A percentile compares a stretch with the other conserved stretches of the same genome.
Evolutionary conservation across 2,888 invertebrate genomes (phyloP).

Genomic region (Himalopsyche japonica): DNA sequence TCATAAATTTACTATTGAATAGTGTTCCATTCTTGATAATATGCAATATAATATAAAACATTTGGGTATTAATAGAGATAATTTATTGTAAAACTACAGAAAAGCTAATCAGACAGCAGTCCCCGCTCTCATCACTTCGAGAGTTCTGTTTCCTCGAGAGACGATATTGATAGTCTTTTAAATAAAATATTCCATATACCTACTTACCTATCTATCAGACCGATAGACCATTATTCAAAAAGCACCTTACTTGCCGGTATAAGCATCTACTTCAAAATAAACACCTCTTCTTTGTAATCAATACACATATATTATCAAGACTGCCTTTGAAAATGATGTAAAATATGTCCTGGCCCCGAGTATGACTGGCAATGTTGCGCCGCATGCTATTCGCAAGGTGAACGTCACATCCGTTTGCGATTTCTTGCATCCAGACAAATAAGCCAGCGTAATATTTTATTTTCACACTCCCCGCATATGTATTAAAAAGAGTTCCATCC

Average conservation of each 20-base stretch:
- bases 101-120: not conserved
- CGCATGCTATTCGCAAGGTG: not conserved
- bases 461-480: not conserved
- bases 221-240: not conserved
- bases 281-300: not conserved
- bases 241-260: not conserved
- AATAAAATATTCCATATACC: not conserved
- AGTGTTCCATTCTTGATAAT: slow-evolving; percentile 38
- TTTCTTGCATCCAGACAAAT: not conserved
- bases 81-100: slow-evolving; percentile 28
- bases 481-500: not conserved
- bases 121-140: not conserved
- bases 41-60: slow-evolving; percentile 29
- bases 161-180: not conserved
- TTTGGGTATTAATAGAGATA: not conserved
- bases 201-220: not conserved
- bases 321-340: not conserved
- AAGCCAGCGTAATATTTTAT: not conserved
- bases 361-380: not conserved
- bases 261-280: not conserved
- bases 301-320: not conserved
- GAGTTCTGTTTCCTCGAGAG: not conserved
- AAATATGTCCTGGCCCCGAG: not conserved
- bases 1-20: slow-evolving; percentile 33
- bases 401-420: not conserved